Evolutionary conservation across 1,140 invertebrate genomes (phyloP).

Genomic region (Macrotrachela quadricornifera): DNA sequence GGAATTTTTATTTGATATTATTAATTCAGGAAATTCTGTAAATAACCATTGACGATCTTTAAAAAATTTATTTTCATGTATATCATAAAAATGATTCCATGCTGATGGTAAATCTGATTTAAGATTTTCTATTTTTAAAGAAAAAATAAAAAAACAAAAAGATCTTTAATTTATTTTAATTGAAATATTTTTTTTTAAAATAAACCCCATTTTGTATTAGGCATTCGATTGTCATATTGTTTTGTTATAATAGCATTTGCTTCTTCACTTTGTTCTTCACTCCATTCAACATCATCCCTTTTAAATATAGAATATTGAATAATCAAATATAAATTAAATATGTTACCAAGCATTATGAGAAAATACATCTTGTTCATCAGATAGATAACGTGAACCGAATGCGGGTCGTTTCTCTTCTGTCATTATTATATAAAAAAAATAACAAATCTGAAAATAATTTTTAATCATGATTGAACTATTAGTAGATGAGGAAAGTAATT

Average conservation of each 20-base stretch:
- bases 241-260: constrained; percentile 48
- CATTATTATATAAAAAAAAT: no score
- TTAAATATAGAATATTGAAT: neutral
- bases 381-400: constrained; percentile 37
- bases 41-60: constrained; percentile 95
- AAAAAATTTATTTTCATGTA: constrained; percentile 84
- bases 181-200: neutral
- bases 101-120: constrained; percentile 54
- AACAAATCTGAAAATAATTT: no score
- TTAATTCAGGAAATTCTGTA: constrained; percentile 84
- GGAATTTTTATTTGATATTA: constrained; percentile 5
- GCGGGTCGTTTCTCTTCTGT: no score
- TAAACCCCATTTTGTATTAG: constrained; percentile 37
- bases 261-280: constrained; percentile 50
- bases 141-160: neutral
- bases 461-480: no score
- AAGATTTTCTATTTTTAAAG: constrained; percentile 35
- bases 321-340: neutral
- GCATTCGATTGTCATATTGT: constrained; percentile 47
- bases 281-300: constrained; percentile 87
- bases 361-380: constrained; percentile 58
- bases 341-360: constrained; percentile 76
- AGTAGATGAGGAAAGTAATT: no score
- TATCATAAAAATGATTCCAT: constrained; percentile 82
- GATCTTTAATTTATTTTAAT: no score